These are phyloP conservation scores for Hydropsyche betteni DNA, from an alignment of 2,888 invertebrate species.

Conservation along the genomic window DNA sequence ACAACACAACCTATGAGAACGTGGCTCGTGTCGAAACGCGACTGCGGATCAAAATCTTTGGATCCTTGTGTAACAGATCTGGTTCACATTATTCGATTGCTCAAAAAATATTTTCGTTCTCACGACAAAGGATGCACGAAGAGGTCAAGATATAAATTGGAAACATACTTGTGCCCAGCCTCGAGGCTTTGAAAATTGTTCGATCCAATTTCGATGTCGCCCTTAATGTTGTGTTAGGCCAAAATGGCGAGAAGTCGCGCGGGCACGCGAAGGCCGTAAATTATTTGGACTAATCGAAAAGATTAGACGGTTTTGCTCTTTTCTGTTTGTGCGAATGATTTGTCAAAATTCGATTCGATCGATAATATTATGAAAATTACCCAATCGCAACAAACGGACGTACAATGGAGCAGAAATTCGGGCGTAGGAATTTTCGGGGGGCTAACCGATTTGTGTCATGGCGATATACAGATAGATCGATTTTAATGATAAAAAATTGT, in stretches of 20 bases:
- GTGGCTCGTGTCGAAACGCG: slow-evolving; percentile 11
- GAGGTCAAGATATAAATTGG: slow-evolving; percentile 31
- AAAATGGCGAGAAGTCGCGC: too few species aligned
- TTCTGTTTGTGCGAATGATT: slow-evolving; percentile 3
- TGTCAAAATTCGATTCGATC: slow-evolving; percentile 16
- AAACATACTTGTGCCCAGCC: slow-evolving; percentile 13
- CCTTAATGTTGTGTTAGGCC: too few species aligned
- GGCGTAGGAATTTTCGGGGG: slow-evolving; percentile 6
- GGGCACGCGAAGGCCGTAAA: too few species aligned
- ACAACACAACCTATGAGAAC: slow-evolving; percentile 28
- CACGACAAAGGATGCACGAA: slow-evolving; percentile 40
- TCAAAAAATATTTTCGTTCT: slow-evolving; percentile 34
- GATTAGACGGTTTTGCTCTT: too few species aligned
- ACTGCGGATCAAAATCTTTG: slow-evolving; percentile 31
- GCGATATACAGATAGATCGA: slow-evolving; percentile 27
- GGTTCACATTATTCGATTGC: slow-evolving; percentile 41
- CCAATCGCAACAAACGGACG: slow-evolving; percentile 22
- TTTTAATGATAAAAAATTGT: not conserved
- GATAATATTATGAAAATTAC: slow-evolving; percentile 27
- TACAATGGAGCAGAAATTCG: not conserved
- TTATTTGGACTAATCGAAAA: too few species aligned
- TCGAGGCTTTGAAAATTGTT: not conserved
- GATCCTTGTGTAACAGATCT: slow-evolving; percentile 39
- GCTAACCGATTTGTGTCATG: slow-evolving; percentile 20
- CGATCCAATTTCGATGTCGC: too few species aligned